Base-by-base conservation (phyloP, 2,888 invertebrate species). In the Spilarctia lutea region DNA sequence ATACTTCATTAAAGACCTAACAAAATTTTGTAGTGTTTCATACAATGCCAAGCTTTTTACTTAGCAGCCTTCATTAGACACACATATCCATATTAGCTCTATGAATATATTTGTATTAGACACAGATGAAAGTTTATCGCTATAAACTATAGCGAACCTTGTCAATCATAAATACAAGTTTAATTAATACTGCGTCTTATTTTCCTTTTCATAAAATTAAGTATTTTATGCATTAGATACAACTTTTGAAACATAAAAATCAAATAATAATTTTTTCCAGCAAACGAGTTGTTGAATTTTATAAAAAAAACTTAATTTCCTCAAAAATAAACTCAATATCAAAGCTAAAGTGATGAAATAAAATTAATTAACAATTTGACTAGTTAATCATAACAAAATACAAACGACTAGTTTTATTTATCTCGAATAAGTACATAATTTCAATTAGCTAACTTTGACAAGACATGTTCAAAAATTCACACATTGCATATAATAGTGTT, bases 41-140 rank as follows among this genome's bases (percentile, higher is more conserved):
- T 60, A 70, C 42, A 70, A 70, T 30, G 30, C 30, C 33, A 67
- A 56, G 72, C 67, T 72, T 42, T 18, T 69, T 39, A 75, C 48
- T 48, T 75, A 71, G 72, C 72, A 75, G 72, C 67, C 75, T 74
- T 71, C 76, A 73, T 72, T 71, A 73, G 48, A 76, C 93, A 94
- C 94, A 94, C 93, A 94, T 93, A 93, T 91, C 87, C 91, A 94
- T 88, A 93, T 93, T 92, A 94, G 91, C 91, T 89, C 81, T 74
- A 67, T 71, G 71, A 77, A 68, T 80, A 63, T 65, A 75, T 63
- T 77, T 80, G 79, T 63, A 71, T 42, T 63, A 45, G 68, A 73
- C 72, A 76, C 75, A 70, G 70, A 52, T 77, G 65, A 82, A 77
- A 80, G 42, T 72, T 76, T 75, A 75, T 75, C 75, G 82, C 82